A percentile compares a stretch with the other conserved stretches of the same genome.
Evolutionary conservation across 2,888 invertebrate species (phyloP).

Genomic region (Cybosia mesomella): DNA sequence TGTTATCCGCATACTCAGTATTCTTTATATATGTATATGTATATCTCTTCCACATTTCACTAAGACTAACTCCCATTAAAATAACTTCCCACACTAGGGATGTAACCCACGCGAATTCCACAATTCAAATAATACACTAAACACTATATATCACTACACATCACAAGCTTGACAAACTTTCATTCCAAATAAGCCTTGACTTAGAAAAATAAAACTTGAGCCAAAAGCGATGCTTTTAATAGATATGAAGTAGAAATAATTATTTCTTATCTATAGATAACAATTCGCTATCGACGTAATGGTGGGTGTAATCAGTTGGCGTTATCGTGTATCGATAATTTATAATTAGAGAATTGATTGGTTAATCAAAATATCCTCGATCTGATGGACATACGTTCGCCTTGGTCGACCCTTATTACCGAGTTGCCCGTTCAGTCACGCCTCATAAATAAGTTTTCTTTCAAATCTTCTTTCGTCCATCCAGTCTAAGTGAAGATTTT

Average conservation of each 20-base stretch:
- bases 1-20: not conserved
- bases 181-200: constrained; percentile 12
- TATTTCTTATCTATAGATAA: constrained; percentile 34
- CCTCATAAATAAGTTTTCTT: too few relatives aligned
- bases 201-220: constrained; percentile 8
- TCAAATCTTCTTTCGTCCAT: too few relatives aligned
- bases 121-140: not conserved
- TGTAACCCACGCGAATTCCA: not conserved
- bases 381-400: too few relatives aligned
- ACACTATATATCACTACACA: not conserved
- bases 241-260: constrained; percentile 29
- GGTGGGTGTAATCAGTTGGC: constrained; percentile 11
- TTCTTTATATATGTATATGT: not conserved
- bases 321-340: constrained; percentile 13
- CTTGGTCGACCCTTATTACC: too few relatives aligned
- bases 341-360: constrained; percentile 1
- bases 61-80: not conserved
- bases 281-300: constrained; percentile 25
- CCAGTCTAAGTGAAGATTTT: too few relatives aligned
- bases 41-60: not conserved
- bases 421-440: too few relatives aligned
- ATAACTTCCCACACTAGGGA: not conserved
- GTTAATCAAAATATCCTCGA: too few relatives aligned
- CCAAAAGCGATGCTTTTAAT: constrained; percentile 25
- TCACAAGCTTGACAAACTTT: not conserved